A percentile compares a stretch with the other conserved stretches of the same genome.
phyloP scores from a whole-genome alignment of 2,888 invertebrate genomes.

The Tricholauxania praeusta region DNA sequence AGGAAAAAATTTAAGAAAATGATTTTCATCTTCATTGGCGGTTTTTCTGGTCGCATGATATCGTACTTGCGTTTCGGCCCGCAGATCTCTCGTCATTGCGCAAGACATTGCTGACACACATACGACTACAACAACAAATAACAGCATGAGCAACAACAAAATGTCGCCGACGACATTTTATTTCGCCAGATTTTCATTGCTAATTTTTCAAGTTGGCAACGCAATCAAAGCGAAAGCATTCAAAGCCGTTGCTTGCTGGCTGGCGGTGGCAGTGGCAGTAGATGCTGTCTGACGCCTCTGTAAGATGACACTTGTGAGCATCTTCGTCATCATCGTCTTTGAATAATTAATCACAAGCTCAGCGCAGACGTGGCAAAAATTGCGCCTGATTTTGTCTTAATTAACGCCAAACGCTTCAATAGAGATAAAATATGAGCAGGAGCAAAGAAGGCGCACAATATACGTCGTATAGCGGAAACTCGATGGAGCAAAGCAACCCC shows the following conservation, averaged over 20 bases:
- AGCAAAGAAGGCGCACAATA: background rate
- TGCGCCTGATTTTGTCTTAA: constrained; percentile 66
- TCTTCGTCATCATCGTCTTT: constrained; percentile 39
- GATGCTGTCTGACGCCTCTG: background rate
- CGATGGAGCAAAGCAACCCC: constrained; percentile 27
- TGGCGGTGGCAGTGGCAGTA: background rate
- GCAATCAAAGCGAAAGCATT: constrained; percentile 24
- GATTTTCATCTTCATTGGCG: constrained; percentile 42
- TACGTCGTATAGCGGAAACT: background rate
- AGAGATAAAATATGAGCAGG: constrained; percentile 64
- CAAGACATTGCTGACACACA: constrained; percentile 13
- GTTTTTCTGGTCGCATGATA: constrained; percentile 42
- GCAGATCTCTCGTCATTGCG: background rate
- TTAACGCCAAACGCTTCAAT: constrained; percentile 67
- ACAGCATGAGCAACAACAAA: constrained; percentile 53
- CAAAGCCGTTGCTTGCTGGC: constrained; percentile 24
- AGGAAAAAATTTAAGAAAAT: background rate
- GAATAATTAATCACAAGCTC: constrained; percentile 34
- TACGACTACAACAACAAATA: constrained; percentile 36
- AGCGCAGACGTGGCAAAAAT: constrained; percentile 61
- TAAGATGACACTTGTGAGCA: constrained; percentile 35
- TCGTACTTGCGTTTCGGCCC: constrained; percentile 14
- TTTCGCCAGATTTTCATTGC: constrained; percentile 65
- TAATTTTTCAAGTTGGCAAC: constrained; percentile 59
- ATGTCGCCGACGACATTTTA: constrained; percentile 67